These are phyloP conservation scores for Hyperopisus bebe DNA, from an alignment of 2,113 vertebrate genomes.

Conservation along the genomic window DNA sequence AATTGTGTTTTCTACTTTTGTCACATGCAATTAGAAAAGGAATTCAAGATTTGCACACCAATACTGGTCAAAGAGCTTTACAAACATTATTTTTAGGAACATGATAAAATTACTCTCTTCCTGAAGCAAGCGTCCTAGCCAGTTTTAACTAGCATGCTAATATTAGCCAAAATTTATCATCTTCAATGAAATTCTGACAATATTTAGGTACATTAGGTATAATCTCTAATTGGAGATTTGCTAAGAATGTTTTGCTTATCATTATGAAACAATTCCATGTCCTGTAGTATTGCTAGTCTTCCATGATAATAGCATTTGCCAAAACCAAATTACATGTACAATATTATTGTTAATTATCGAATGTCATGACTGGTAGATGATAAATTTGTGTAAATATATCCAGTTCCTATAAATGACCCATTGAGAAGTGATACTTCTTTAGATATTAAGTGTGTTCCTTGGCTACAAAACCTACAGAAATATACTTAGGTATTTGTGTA, in stretches of 20 bases:
- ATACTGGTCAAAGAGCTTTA: constrained; percentile 8
- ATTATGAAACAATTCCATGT: not conserved
- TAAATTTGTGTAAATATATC: not conserved
- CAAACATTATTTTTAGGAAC: not conserved
- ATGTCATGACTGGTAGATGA: not conserved
- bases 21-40: constrained; percentile 18
- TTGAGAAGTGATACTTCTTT: not conserved
- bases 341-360: not conserved
- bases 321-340: not conserved
- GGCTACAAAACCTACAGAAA: not conserved
- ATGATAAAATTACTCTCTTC: not conserved
- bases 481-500: not conserved
- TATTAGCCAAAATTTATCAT: not conserved
- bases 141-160: not conserved
- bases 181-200: not conserved
- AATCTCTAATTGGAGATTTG: not conserved
- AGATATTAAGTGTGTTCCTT: not conserved
- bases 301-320: not conserved
- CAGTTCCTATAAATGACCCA: not conserved
- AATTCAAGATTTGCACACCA: constrained; percentile 12
- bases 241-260: not conserved
- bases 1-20: not conserved
- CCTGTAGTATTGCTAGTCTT: not conserved
- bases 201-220: not conserved
- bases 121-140: not conserved